Evolutionary conservation across 2,797 vertebrate species (phyloP).

Genomic region (Coilia nasus): DNA sequence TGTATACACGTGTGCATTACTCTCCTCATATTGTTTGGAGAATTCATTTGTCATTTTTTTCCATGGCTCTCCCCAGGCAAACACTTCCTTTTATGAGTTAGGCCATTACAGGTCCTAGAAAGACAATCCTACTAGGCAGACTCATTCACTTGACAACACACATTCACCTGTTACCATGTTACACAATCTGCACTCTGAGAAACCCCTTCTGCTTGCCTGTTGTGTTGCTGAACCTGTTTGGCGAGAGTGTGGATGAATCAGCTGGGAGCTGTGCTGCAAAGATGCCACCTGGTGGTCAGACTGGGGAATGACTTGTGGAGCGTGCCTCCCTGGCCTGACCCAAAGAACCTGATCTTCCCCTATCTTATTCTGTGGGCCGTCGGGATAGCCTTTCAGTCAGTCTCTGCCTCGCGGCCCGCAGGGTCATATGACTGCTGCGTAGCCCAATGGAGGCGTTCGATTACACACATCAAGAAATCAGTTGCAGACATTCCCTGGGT

Average conservation of each 20-base stretch:
- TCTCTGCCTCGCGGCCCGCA: background rate
- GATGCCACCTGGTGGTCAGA: background rate
- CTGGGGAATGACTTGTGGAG: background rate
- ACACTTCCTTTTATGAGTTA: background rate
- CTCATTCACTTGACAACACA: background rate
- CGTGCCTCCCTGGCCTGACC: background rate
- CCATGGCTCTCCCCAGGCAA: background rate
- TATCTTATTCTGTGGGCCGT: background rate
- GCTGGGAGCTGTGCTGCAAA: background rate
- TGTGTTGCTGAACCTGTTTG: slow-evolving; percentile 11
- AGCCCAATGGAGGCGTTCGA: background rate
- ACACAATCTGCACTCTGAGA: background rate
- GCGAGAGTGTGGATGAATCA: background rate
- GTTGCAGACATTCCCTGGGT: background rate
- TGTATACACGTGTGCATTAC: background rate
- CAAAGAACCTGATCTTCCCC: background rate
- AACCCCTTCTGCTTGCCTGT: background rate
- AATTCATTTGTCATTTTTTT: background rate
- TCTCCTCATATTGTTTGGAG: background rate
- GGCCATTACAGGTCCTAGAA: background rate
- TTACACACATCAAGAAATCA: background rate
- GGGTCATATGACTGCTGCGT: background rate
- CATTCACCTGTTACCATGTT: background rate
- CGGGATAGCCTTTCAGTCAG: background rate
- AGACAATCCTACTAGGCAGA: background rate